phyloP scores from a whole-genome alignment of 2,113 vertebrate genomes.

The Maccullochella peelii region DNA sequence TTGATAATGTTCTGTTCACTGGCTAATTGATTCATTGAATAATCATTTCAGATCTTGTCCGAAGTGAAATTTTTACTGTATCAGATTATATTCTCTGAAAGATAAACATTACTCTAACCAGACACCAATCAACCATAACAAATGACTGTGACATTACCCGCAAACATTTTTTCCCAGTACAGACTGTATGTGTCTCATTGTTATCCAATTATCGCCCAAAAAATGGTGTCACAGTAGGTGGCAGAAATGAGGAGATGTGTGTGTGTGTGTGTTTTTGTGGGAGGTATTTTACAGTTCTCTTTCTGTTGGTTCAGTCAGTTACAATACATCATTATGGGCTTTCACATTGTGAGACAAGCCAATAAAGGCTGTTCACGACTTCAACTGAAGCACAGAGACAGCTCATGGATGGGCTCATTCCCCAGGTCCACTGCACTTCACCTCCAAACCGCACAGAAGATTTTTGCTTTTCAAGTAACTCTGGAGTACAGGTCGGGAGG shows the following conservation, averaged over 20 bases:
- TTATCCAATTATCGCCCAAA: conserved; percentile 43
- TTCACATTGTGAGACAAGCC: conserved; percentile 35
- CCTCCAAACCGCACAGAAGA: not conserved
- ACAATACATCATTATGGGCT: conserved; percentile 46
- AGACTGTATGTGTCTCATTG: conserved; percentile 16
- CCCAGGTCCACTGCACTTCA: not conserved
- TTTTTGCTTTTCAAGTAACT: not conserved
- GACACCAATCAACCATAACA: not conserved
- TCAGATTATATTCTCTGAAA: not conserved
- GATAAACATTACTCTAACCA: not conserved
- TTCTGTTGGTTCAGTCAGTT: conserved; percentile 26
- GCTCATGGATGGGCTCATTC: conserved; percentile 18
- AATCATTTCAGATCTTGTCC: too few relatives aligned
- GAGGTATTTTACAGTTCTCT: conserved; percentile 19
- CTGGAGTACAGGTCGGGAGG: not conserved
- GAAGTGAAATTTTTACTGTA: not conserved
- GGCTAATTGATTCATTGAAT: not conserved
- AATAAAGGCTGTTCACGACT: conserved; percentile 19
- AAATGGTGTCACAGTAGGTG: conserved; percentile 28
- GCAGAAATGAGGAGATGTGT: conserved; percentile 6
- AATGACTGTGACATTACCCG: not conserved
- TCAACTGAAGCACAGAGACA: conserved; percentile 3
- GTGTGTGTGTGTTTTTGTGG: conserved; percentile 18
- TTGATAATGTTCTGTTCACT: not conserved
- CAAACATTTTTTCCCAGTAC: conserved; percentile 19